Evolutionary conservation across 2,797 vertebrate species (phyloP), one percentile per base, ranked within the genome.

Genomic region (Discoglossus pictus): DNA sequence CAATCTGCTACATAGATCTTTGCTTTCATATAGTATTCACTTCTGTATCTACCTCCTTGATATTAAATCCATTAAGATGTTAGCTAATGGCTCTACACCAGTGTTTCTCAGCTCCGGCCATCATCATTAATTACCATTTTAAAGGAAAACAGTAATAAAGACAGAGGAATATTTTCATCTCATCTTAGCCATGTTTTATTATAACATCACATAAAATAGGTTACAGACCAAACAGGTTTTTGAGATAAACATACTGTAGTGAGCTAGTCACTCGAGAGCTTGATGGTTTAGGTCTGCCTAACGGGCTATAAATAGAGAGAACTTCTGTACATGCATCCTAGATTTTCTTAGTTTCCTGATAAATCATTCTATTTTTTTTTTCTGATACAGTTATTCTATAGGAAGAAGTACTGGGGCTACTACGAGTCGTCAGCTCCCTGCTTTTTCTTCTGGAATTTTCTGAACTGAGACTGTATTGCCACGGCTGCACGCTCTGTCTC

Each of bases 371-470:
- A 78, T 66, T 76, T 78, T 73, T 56, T 73, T 65, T 18, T 12
- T 63, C 11, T 74, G 75, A 76, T 72, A 61, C 1, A 73, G 78
- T 31, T 8, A 67, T 73, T 74, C 58, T 44, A 63, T n/a, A 38
- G 46, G 36, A 65, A 80, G 83, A 80, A 69, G 77, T 77, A 72
- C n/a, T n/a, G n/a, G n/a, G n/a, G 63, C 47, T 81, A 76, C 92
- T 96, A 98, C 73, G 92, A 94, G 86, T 98, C 95, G 20, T 94
- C 93, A 1, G 74, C 1, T 2, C 27, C 92, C 34, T 31, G 87
- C 84, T 98, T 98, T 88, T 99, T 98, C 94, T 99, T 98, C 90
- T 99, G 96, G 91, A 97, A 98, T 91, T 97, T 98, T 87, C 96
- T 98, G 92, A 98, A 98, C 89, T 98, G 96, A 52, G 94, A 97